A percentile compares a stretch with the other conserved stretches of the same genome.
Evolutionary conservation across 2,888 invertebrate genomes (phyloP).

Genomic region (Aricia artaxerxes): DNA sequence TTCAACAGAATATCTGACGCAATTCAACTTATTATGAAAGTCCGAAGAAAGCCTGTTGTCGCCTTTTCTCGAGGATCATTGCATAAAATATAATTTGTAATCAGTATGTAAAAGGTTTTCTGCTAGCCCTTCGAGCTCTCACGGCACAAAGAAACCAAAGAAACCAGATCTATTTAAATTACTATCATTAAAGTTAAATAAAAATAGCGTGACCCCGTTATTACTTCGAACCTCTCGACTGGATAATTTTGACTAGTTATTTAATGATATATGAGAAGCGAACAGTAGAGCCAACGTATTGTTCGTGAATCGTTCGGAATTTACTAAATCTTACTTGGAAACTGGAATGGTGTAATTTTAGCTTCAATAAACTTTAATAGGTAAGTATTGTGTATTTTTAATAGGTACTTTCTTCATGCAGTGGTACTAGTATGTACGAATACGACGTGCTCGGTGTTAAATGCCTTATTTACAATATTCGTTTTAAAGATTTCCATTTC

Average conservation of each 20-base stretch:
- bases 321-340: slow-evolving; percentile 8
- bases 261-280: slow-evolving; percentile 36
- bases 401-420: not conserved
- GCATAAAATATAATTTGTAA: slow-evolving; percentile 6
- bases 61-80: slow-evolving; percentile 3
- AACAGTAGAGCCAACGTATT: slow-evolving; percentile 31
- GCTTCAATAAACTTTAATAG: slow-evolving; percentile 17
- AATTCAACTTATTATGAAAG: slow-evolving; percentile 20
- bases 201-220: slow-evolving; percentile 60
- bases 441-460: not conserved
- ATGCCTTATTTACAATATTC: not conserved
- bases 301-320: slow-evolving; percentile 21
- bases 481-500: not conserved
- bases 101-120: slow-evolving; percentile 4
- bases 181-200: slow-evolving; percentile 71
- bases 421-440: not conserved
- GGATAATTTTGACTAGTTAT: slow-evolving; percentile 61
- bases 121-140: slow-evolving; percentile 46
- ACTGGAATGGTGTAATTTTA: slow-evolving; percentile 25
- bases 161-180: slow-evolving; percentile 60
- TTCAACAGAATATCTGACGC: slow-evolving; percentile 16
- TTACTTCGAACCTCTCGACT: slow-evolving; percentile 64
- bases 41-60: slow-evolving; percentile 21
- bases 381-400: not conserved
- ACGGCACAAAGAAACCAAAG: slow-evolving; percentile 56